Percentiles rank a stretch among this genome's conserved stretches.
These are phyloP conservation scores for Scaptomyza caliginosa DNA, from an alignment of 2,888 invertebrate species.

Conservation along the genomic window DNA sequence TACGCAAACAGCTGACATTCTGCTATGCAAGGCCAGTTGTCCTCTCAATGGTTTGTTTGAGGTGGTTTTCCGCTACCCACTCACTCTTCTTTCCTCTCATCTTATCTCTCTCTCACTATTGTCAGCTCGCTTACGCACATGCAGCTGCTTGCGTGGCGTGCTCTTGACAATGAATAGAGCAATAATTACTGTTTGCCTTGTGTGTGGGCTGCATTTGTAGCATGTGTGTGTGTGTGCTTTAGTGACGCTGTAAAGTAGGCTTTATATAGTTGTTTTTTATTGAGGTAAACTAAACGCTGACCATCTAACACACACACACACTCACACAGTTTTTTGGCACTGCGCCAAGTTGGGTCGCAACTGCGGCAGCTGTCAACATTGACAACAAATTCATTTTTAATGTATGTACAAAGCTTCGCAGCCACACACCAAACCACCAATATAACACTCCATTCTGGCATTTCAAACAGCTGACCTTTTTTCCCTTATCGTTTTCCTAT, in stretches of 20 bases:
- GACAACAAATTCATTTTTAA: conserved; percentile 56
- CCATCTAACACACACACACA: conserved; percentile 17
- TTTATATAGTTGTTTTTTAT: conserved; percentile 1
- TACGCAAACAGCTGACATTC: conserved; percentile 44
- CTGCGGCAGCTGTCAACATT: conserved; percentile 66
- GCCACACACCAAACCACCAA: neutral
- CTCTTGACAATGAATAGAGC: conserved; percentile 60
- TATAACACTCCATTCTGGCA: neutral
- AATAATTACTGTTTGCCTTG: conserved; percentile 12
- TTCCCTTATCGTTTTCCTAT: neutral
- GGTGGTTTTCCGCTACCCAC: neutral
- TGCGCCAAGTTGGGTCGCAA: conserved; percentile 46
- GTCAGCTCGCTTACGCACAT: conserved; percentile 1
- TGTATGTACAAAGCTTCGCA: conserved; percentile 15
- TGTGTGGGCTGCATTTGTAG: neutral
- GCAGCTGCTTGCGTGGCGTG: conserved; percentile 10
- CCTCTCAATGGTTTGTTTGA: conserved; percentile 12
- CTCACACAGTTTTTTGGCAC: conserved; percentile 40
- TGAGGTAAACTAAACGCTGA: conserved; percentile 3
- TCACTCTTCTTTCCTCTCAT: neutral
- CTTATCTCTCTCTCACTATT: neutral
- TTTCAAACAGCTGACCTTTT: conserved; percentile 1
- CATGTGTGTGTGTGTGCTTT: conserved; percentile 3
- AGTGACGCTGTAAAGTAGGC: conserved; percentile 46
- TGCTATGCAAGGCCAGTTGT: conserved; percentile 18